These are phyloP conservation scores for Taenaris catops DNA, from an alignment of 2,888 invertebrate species.

Conservation along the genomic window DNA sequence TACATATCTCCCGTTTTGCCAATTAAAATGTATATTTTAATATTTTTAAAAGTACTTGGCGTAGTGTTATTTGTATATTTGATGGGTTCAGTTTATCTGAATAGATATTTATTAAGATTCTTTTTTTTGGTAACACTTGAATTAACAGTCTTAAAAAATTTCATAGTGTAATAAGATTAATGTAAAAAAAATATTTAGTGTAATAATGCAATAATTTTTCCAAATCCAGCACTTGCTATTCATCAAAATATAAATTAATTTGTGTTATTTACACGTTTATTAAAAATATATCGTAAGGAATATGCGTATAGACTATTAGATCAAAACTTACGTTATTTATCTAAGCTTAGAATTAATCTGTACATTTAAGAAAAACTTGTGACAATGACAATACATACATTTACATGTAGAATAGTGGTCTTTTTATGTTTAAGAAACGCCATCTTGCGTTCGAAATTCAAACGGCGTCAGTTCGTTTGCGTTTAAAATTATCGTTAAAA, in stretches of 20 bases:
- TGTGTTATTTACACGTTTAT: constrained; percentile 1
- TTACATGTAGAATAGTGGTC: constrained; percentile 36
- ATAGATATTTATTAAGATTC: not conserved
- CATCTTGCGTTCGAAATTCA: not conserved
- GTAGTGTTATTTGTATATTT: too few relatives aligned
- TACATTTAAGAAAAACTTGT: constrained; percentile 42
- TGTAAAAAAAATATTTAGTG: constrained; percentile 27
- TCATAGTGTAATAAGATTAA: not conserved
- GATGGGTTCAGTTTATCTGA: too few relatives aligned
- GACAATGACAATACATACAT: constrained; percentile 75
- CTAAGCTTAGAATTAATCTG: too few relatives aligned
- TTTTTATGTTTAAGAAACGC: not conserved
- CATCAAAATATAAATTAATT: constrained; percentile 8
- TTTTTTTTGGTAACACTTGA: not conserved
- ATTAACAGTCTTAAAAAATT: not conserved
- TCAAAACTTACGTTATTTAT: too few relatives aligned
- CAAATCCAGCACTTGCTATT: too few relatives aligned
- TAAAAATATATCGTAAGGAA: not conserved
- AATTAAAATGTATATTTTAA: constrained; percentile 57
- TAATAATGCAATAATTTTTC: constrained; percentile 35
- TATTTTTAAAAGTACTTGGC: constrained; percentile 28
- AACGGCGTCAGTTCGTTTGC: constrained; percentile 1
- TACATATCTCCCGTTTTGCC: constrained; percentile 71
- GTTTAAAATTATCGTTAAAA: not conserved
- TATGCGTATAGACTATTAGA: too few relatives aligned